These are phyloP conservation scores for Amazona guildingii DNA, from an alignment of 2,113 vertebrate species.

Conservation along the genomic window DNA sequence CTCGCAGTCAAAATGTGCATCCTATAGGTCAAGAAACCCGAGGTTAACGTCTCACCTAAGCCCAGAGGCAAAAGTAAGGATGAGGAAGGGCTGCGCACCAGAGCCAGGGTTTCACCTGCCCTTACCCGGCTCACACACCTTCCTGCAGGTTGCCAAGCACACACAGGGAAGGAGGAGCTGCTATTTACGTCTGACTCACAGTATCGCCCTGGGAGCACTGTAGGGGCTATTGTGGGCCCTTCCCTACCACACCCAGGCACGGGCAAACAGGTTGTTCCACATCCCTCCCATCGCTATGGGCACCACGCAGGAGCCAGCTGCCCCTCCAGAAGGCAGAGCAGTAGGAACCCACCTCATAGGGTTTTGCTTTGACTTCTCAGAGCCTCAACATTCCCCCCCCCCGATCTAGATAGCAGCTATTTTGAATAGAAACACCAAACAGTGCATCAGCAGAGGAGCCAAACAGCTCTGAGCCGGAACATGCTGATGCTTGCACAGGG, in stretches of 20 bases:
- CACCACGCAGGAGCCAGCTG: not conserved
- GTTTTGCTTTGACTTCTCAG: not conserved
- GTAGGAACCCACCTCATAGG: not conserved
- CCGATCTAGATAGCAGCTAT: accelerated
- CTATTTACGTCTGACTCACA: constrained; percentile 37
- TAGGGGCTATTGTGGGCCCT: constrained; percentile 13
- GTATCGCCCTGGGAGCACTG: constrained; percentile 13
- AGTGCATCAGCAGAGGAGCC: accelerated
- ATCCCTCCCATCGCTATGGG: not conserved
- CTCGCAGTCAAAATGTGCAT: not conserved
- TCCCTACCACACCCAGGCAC: constrained; percentile 49
- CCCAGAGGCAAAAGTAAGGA: not conserved
- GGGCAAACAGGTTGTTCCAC: constrained; percentile 50
- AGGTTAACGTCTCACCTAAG: not conserved
- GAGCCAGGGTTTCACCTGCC: not conserved
- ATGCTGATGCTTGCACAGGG: accelerated
- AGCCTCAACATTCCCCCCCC: accelerated
- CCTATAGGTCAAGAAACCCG: not conserved
- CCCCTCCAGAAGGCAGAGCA: not conserved
- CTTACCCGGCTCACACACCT: not conserved
- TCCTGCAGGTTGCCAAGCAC: not conserved
- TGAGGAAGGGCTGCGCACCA: not conserved
- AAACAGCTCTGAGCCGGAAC: not conserved
- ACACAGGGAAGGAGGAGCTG: not conserved
- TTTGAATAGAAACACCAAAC: not conserved